Evolutionary conservation across 2,113 vertebrate species (phyloP).

Genomic region (Campylomormyrus tamandua): DNA sequence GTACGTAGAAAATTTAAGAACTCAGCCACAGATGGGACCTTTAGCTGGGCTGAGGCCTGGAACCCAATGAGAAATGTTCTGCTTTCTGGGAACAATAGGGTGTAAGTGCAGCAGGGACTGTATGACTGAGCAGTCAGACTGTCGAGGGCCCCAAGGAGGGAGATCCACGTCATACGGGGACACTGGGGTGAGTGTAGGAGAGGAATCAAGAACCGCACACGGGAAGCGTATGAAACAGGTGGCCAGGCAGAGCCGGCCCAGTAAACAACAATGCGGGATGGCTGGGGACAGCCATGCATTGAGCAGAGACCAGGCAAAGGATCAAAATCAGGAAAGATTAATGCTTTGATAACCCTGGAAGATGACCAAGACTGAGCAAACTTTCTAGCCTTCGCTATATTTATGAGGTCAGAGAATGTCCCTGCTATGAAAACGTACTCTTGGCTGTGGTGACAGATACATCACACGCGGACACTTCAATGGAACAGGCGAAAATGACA

Average conservation of each 20-base stretch:
- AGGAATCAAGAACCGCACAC: not conserved
- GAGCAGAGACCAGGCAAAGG: not conserved
- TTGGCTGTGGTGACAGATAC: not conserved
- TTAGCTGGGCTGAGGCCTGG: not conserved
- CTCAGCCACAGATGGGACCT: not conserved
- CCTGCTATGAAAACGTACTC: not conserved
- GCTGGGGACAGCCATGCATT: not conserved
- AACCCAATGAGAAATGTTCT: not conserved
- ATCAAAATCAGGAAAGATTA: not conserved
- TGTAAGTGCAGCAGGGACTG: not conserved
- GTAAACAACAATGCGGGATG: not conserved
- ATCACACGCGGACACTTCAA: not conserved
- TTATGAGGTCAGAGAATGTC: constrained; percentile 1
- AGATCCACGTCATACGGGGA: not conserved
- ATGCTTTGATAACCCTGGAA: not conserved
- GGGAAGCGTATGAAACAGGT: not conserved
- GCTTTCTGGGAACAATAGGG: not conserved
- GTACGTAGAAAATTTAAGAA: not conserved
- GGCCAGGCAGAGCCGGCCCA: not conserved
- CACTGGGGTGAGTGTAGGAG: not conserved
- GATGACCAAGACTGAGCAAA: not conserved
- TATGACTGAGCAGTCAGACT: not conserved
- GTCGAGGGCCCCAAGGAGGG: not conserved
- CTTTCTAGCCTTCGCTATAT: not conserved
- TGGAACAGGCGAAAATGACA: not conserved